phyloP scores from a whole-genome alignment of 2,113 vertebrate species.

The Ophiodon elongatus region DNA sequence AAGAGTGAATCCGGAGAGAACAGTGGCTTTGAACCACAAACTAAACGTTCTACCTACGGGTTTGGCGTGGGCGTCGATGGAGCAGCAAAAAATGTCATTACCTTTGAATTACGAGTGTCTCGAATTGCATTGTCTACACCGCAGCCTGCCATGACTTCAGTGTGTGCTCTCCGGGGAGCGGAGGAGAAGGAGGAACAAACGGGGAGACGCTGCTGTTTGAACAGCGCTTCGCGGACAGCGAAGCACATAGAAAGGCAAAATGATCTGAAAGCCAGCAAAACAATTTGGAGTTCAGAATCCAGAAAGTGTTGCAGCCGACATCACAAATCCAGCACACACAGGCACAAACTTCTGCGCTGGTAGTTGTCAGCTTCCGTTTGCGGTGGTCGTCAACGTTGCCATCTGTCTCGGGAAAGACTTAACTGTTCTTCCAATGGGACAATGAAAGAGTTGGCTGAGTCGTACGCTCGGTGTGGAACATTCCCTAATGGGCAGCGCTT shows the following conservation, averaged over 20 bases:
- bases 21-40: constrained; percentile 16
- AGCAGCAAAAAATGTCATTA: constrained; percentile 14
- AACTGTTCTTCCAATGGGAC: constrained; percentile 27
- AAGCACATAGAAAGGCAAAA: constrained; percentile 49
- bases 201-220: constrained; percentile 43
- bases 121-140: constrained; percentile 37
- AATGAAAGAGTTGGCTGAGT: constrained; percentile 31
- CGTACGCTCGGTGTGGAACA: constrained; percentile 12
- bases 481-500: constrained; percentile 40
- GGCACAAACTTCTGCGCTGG: constrained; percentile 29
- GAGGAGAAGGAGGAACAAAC: constrained; percentile 25
- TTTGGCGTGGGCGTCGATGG: constrained; percentile 14
- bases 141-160: constrained; percentile 26
- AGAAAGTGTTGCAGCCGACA: constrained; percentile 18
- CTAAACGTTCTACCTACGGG: constrained; percentile 9
- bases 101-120: constrained; percentile 46
- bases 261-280: constrained; percentile 47
- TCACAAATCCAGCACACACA: constrained; percentile 35
- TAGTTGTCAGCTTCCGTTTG: constrained; percentile 44
- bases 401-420: constrained; percentile 54
- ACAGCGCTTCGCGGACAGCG: constrained; percentile 52
- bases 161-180: constrained; percentile 49
- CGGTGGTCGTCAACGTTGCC: constrained; percentile 35
- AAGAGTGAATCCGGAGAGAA: constrained; percentile 12
- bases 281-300: constrained; percentile 46